These are phyloP conservation scores for Drosophila ananassae DNA, from an alignment of 1,140 invertebrate genomes.

Conservation along the genomic window DNA sequence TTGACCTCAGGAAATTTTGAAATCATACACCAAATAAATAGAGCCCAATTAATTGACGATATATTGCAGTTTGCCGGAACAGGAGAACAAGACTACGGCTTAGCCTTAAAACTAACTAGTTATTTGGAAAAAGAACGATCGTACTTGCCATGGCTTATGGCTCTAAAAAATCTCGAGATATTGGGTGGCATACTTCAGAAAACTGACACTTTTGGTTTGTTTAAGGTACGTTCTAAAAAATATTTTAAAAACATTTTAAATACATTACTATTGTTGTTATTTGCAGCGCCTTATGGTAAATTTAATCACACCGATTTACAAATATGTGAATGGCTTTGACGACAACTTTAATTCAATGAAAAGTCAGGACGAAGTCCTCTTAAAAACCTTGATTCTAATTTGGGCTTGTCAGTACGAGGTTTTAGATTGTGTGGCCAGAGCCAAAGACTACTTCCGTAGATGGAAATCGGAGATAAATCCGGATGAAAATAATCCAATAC, in stretches of 20 bases:
- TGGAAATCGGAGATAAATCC: conserved; percentile 86
- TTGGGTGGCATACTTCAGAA: conserved; percentile 85
- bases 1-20: conserved; percentile 84
- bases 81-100: conserved; percentile 87
- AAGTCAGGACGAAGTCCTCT: conserved; percentile 84
- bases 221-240: conserved; percentile 78
- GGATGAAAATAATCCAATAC: conserved; percentile 87
- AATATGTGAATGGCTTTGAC: conserved; percentile 85
- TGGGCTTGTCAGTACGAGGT: conserved; percentile 87
- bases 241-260: not conserved
- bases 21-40: conserved; percentile 88
- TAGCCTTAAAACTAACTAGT: conserved; percentile 86
- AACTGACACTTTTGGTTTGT: conserved; percentile 84
- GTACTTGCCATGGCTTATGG: conserved; percentile 88
- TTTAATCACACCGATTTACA: conserved; percentile 86
- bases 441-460: conserved; percentile 85
- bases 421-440: conserved; percentile 86
- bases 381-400: conserved; percentile 85
- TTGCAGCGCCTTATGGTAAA: conserved; percentile 85
- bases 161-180: conserved; percentile 85
- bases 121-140: conserved; percentile 87
- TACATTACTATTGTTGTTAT: not conserved
- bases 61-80: conserved; percentile 89
- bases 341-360: conserved; percentile 77
- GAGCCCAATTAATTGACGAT: conserved; percentile 92